phyloP scores from a whole-genome alignment of 2,888 invertebrate genomes.

The Catonia carolina region DNA sequence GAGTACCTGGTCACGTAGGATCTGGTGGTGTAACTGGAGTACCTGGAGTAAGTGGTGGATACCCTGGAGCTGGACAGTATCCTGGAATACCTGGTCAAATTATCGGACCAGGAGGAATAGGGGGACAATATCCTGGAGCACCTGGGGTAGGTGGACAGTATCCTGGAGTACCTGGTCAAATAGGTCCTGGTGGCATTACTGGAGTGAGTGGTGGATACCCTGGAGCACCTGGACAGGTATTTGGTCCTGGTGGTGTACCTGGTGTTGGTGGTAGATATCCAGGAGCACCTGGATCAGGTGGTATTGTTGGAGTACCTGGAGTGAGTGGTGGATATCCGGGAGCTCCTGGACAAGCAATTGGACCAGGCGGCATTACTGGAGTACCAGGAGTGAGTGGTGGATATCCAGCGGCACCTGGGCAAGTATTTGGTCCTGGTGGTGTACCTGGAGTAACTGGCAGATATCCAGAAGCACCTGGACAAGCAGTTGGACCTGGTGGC shows the following conservation, averaged over 20 bases:
- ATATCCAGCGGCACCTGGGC: slow-evolving; percentile 4
- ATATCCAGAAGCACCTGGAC: slow-evolving; percentile 22
- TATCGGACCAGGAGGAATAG: slow-evolving; percentile 25
- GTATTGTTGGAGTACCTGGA: slow-evolving; percentile 16
- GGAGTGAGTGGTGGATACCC: slow-evolving; percentile 9
- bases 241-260: slow-evolving; percentile 24
- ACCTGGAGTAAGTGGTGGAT: slow-evolving; percentile 20
- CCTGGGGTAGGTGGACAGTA: slow-evolving; percentile 11
- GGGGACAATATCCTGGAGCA: slow-evolving; percentile 24
- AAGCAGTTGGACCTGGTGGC: slow-evolving; percentile 27
- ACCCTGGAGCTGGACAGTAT: slow-evolving; percentile 21
- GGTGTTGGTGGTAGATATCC: slow-evolving; percentile 18
- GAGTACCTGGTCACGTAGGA: not conserved
- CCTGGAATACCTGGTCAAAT: slow-evolving; percentile 24
- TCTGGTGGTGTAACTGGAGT: not conserved
- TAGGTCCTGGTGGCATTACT: slow-evolving; percentile 12
- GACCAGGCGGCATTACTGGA: slow-evolving; percentile 28
- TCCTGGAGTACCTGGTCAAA: slow-evolving; percentile 26
- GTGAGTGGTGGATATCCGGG: slow-evolving; percentile 20
- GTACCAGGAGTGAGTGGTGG: slow-evolving; percentile 14
- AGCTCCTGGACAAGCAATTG: slow-evolving; percentile 20
- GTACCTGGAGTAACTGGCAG: slow-evolving; percentile 14
- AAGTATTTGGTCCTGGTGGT: slow-evolving; percentile 18
- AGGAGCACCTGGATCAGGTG: slow-evolving; percentile 19
- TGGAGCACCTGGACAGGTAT: slow-evolving; percentile 2